Evolutionary conservation across 2,797 vertebrate genomes (phyloP).

Genomic region (Cyprinella venusta): DNA sequence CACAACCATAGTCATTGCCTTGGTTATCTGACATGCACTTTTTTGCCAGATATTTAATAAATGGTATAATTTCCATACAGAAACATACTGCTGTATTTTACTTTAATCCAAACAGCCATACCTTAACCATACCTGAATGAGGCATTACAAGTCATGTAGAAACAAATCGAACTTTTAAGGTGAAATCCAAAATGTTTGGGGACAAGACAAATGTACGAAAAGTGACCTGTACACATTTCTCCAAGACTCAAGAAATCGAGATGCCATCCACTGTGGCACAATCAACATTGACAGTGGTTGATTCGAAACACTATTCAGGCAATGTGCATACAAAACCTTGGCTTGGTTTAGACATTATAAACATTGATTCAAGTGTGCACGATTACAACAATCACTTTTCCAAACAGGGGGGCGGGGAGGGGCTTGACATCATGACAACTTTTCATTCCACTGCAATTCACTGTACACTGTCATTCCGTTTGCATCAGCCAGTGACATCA

Average conservation of each 20-base stretch:
- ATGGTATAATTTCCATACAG: constrained; percentile 26
- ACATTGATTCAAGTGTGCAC: constrained; percentile 64
- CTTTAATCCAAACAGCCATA: constrained; percentile 66
- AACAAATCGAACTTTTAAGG: constrained; percentile 62
- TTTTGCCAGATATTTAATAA: constrained; percentile 22
- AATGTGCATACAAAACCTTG: constrained; percentile 66
- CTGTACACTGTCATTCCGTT: constrained; percentile 63
- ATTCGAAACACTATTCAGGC: constrained; percentile 64
- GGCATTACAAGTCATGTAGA: constrained; percentile 64
- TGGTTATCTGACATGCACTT: neutral
- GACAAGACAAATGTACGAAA: constrained; percentile 65
- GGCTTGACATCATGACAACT: constrained; percentile 64
- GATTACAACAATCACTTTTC: constrained; percentile 64
- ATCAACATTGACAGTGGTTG: constrained; percentile 62
- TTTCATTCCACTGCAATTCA: constrained; percentile 64
- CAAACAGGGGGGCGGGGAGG: constrained; percentile 49
- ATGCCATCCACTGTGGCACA: constrained; percentile 58
- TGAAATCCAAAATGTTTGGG: constrained; percentile 63
- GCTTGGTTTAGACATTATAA: constrained; percentile 66
- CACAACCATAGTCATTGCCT: neutral
- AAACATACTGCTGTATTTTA: constrained; percentile 56
- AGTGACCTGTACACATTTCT: constrained; percentile 64
- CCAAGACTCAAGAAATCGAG: constrained; percentile 59
- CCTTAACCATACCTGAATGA: constrained; percentile 65
- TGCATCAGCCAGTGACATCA: constrained; percentile 63